These are phyloP conservation scores for Pitangus sulphuratus DNA, from an alignment of 2,797 vertebrate species.

Conservation along the genomic window DNA sequence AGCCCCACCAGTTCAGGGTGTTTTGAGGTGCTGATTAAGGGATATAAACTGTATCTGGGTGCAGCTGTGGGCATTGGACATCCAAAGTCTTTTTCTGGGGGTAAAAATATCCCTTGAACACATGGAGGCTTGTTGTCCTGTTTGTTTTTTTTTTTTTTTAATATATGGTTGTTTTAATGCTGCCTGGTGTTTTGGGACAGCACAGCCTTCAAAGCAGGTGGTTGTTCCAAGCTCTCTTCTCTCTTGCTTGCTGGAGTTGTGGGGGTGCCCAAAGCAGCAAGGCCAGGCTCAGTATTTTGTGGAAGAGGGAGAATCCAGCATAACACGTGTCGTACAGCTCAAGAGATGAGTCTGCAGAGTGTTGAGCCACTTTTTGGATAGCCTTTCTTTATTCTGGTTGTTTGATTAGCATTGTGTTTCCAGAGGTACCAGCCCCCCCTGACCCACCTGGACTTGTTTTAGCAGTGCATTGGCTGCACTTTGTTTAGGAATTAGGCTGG, in stretches of 20 bases:
- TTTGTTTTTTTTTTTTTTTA: neutral
- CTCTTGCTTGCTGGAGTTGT: neutral
- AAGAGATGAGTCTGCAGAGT: neutral
- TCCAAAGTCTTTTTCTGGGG: neutral
- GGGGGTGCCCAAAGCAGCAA: neutral
- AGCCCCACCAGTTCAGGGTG: accelerated
- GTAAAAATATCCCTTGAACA: neutral
- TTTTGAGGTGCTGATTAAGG: neutral
- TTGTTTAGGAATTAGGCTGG: neutral
- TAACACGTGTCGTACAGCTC: accelerated
- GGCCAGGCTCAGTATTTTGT: neutral
- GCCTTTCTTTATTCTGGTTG: neutral
- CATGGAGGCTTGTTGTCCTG: neutral
- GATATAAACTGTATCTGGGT: neutral
- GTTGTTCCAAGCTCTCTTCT: neutral
- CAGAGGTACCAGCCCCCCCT: neutral
- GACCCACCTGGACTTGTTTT: neutral
- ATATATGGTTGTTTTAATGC: accelerated
- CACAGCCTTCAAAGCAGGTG: neutral
- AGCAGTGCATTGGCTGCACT: neutral
- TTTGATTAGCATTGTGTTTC: neutral
- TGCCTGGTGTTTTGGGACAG: neutral
- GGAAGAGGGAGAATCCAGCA: neutral
- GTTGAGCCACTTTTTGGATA: neutral
- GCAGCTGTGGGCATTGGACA: neutral